A percentile compares a stretch with the other conserved stretches of the same genome.
Evolutionary conservation across 2,797 vertebrate species (phyloP).

Genomic region (Cynodonichthys magdalenae): DNA sequence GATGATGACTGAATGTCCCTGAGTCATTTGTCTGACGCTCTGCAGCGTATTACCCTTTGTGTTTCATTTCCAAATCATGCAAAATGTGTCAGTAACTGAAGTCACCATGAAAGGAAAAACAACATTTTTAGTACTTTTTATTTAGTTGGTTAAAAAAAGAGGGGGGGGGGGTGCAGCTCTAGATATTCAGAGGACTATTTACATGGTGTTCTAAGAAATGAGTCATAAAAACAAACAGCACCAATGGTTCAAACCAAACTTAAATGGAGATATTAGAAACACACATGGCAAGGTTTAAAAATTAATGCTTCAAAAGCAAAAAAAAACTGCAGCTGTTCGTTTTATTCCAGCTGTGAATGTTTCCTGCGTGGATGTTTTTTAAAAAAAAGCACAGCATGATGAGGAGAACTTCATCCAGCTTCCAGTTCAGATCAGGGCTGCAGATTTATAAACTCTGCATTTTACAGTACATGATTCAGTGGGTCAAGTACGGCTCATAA

Average conservation of each 20-base stretch:
- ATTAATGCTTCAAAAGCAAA: conserved; percentile 12
- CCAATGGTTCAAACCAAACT: conserved; percentile 37
- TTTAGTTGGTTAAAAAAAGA: conserved; percentile 53
- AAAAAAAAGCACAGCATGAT: conserved; percentile 21
- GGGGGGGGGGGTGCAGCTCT: conserved; percentile 44
- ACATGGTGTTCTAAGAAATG: conserved; percentile 50
- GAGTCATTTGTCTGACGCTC: conserved; percentile 39
- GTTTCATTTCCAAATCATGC: conserved; percentile 53
- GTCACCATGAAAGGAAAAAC: conserved; percentile 36
- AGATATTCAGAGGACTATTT: conserved; percentile 61
- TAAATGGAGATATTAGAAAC: conserved; percentile 29
- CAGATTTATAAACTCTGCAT: conserved; percentile 7
- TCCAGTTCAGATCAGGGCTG: conserved; percentile 12
- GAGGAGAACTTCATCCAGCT: conserved; percentile 50
- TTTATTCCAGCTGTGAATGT: conserved; percentile 15
- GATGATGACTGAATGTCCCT: conserved; percentile 27
- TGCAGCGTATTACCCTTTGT: conserved; percentile 29
- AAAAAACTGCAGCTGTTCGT: conserved; percentile 4
- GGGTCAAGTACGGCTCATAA: conserved; percentile 39
- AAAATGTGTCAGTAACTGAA: conserved; percentile 51
- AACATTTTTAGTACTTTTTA: conserved; percentile 62
- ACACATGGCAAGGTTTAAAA: conserved; percentile 3
- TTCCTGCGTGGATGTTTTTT: conserved; percentile 20
- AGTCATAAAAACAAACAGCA: conserved; percentile 45
- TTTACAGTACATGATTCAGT: conserved; percentile 46